Percentiles rank a stretch among this genome's conserved stretches.
Evolutionary conservation across 2,888 invertebrate genomes (phyloP).

Genomic region (Ditula angustiorana): DNA sequence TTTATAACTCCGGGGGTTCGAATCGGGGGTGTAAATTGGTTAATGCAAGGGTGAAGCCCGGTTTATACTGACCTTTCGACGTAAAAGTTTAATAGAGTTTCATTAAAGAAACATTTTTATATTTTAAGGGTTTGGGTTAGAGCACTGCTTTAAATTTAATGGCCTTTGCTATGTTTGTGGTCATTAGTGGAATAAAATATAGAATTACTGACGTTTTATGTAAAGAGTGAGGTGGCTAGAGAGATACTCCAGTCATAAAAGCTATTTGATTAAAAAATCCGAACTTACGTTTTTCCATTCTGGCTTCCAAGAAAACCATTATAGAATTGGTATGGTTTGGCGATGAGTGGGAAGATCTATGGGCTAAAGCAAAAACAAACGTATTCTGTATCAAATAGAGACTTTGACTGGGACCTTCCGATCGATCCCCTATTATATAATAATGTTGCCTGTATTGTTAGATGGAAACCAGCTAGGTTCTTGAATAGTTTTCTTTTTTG

Average conservation of each 20-base stretch:
- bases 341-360: no score
- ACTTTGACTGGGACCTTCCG: no score
- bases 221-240: neutral
- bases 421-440: no score
- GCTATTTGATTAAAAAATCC: neutral
- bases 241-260: neutral
- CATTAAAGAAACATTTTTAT: slow-evolving; percentile 37
- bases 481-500: no score
- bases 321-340: no score
- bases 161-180: slow-evolving; percentile 1
- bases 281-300: neutral
- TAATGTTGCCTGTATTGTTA: no score
- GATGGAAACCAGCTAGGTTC: no score
- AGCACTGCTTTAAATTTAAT: slow-evolving; percentile 34
- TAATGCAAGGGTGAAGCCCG: slow-evolving; percentile 61
- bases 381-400: no score
- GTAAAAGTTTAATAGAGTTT: slow-evolving; percentile 37
- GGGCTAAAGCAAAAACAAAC: no score
- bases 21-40: slow-evolving; percentile 72
- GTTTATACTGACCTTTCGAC: slow-evolving; percentile 38
- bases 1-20: slow-evolving; percentile 64
- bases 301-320: no score
- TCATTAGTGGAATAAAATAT: slow-evolving; percentile 19
- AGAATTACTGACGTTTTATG: neutral
- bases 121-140: slow-evolving; percentile 27